Percentiles rank a stretch among this genome's conserved stretches.
Evolutionary conservation across 2,888 invertebrate genomes (phyloP).

Genomic region (Drosophila dives): DNA sequence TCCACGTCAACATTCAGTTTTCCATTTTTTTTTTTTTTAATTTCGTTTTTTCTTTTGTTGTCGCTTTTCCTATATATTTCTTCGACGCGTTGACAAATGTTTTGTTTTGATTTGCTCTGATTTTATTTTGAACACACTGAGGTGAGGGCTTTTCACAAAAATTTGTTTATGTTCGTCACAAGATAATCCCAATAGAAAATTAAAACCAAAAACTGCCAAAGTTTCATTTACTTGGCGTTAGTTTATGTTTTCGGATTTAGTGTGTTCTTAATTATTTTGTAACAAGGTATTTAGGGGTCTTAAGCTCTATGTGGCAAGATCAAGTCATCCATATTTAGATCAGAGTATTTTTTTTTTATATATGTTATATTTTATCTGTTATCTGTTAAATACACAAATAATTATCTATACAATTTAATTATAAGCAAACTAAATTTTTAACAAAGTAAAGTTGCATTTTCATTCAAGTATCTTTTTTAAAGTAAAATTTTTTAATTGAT

Average conservation of each 20-base stretch:
- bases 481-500: not conserved
- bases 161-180: constrained; percentile 38
- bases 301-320: not conserved
- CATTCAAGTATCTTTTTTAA: not conserved
- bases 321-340: not conserved
- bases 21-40: constrained; percentile 5
- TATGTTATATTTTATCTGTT: not conserved
- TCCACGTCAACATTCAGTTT: constrained; percentile 22
- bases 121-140: constrained; percentile 63
- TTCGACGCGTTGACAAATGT: constrained; percentile 76
- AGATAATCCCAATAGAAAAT: constrained; percentile 64
- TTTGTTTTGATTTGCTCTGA: constrained; percentile 80
- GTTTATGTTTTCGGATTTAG: constrained; percentile 4
- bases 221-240: not conserved
- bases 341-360: not conserved
- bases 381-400: not conserved
- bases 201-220: constrained; percentile 1
- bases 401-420: not conserved
- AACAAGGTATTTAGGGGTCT: not conserved
- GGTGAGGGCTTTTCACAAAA: constrained; percentile 22
- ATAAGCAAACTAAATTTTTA: not conserved
- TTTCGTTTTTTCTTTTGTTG: constrained; percentile 40
- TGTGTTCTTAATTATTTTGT: constrained; percentile 13
- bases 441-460: not conserved
- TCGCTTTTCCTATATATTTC: constrained; percentile 29